Conservation (phyloP, 2,888 invertebrate species). For the Phania funesta region DNA sequence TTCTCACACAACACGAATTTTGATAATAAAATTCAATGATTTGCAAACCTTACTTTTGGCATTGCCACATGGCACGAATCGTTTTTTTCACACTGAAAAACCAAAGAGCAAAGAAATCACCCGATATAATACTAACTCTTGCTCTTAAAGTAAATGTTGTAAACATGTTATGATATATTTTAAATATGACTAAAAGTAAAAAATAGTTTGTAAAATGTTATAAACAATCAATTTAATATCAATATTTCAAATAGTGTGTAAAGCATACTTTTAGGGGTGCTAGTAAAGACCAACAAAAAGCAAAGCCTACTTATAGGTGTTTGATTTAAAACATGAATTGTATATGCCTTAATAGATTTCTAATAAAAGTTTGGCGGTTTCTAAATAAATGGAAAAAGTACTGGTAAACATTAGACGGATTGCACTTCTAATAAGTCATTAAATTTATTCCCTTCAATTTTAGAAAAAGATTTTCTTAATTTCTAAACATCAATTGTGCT, state of each 20-base stretch:
- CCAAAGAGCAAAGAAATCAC: too few species aligned
- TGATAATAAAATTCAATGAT: too few species aligned
- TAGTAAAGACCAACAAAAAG: neutral
- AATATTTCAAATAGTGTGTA: neutral
- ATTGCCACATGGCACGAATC: too few species aligned
- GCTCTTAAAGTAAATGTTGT: neutral
- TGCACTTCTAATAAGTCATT: constrained; percentile 25
- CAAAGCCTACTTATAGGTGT: too few species aligned
- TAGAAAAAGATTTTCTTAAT: neutral
- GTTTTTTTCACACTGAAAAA: too few species aligned
- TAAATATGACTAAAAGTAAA: neutral
- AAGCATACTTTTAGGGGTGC: constrained; percentile 3
- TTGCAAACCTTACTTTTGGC: too few species aligned
- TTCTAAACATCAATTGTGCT: neutral
- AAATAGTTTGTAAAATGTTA: neutral
- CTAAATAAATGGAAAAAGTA: constrained; percentile 34
- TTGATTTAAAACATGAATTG: too few species aligned
- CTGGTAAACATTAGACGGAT: constrained; percentile 60
- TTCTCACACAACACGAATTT: too few species aligned
- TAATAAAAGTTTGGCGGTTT: constrained; percentile 53
- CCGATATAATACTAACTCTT: too few species aligned
- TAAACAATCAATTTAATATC: too few species aligned
- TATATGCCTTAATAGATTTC: constrained; percentile 2
- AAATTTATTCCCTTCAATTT: neutral
- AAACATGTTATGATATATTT: neutral